A percentile compares a stretch with the other conserved stretches of the same genome.
phyloP scores from a whole-genome alignment of 2,888 invertebrate genomes.

The Dendrolimus pini region DNA sequence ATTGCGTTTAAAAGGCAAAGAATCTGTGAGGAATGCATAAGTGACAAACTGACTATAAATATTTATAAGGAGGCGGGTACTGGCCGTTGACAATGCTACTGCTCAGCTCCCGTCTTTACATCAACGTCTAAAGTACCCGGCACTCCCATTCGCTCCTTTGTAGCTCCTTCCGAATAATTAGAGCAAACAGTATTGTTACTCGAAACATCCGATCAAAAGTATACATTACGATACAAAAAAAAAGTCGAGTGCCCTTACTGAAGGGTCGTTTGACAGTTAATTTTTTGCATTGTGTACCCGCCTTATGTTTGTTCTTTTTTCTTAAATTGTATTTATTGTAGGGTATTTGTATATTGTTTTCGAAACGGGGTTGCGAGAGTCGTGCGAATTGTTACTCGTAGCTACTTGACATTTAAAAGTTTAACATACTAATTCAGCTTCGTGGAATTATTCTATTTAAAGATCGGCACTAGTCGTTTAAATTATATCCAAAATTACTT shows the following conservation, averaged over 20 bases:
- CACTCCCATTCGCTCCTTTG: constrained; percentile 63
- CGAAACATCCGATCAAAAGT: constrained; percentile 52
- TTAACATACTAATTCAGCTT: constrained; percentile 13
- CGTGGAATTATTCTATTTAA: constrained; percentile 19
- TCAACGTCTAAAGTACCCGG: constrained; percentile 51
- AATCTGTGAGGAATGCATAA: constrained; percentile 22
- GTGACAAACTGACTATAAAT: constrained; percentile 48
- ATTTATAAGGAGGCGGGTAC: constrained; percentile 64
- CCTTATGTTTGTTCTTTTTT: constrained; percentile 39
- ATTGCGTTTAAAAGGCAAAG: constrained; percentile 4
- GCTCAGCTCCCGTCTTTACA: constrained; percentile 51
- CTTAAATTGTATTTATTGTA: constrained; percentile 27
- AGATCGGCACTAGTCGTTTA: neutral
- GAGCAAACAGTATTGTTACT: constrained; percentile 48
- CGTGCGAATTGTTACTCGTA: constrained; percentile 50
- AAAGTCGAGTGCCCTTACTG: constrained; percentile 48
- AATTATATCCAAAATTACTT: no score
- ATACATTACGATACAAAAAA: constrained; percentile 65
- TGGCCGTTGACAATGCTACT: constrained; percentile 51
- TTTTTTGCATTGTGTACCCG: constrained; percentile 61
- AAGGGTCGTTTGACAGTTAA: constrained; percentile 59
- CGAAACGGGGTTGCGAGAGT: constrained; percentile 45
- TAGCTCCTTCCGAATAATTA: constrained; percentile 73
- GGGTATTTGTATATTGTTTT: constrained; percentile 43
- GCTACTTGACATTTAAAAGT: constrained; percentile 29